phyloP scores from a whole-genome alignment of 2,113 vertebrate genomes.

The Tinamus guttatus region DNA sequence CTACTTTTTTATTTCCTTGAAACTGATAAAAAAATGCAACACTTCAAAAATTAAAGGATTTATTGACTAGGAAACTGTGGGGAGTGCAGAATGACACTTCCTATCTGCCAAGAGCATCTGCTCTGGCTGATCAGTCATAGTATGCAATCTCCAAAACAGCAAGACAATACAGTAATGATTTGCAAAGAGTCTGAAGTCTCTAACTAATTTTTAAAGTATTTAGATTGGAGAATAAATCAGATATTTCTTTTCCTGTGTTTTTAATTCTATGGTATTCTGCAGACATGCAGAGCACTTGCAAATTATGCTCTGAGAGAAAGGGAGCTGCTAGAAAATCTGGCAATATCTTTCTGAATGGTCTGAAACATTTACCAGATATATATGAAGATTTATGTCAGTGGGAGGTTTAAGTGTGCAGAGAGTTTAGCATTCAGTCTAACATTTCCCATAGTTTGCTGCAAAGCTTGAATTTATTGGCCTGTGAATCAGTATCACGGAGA shows the following conservation, averaged over 20 bases:
- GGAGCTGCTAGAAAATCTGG: background rate
- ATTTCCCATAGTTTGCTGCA: background rate
- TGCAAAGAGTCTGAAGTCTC: background rate
- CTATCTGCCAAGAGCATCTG: background rate
- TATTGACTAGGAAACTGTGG: background rate
- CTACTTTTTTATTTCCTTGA: background rate
- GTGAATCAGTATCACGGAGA: background rate
- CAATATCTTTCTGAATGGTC: background rate
- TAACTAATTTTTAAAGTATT: background rate
- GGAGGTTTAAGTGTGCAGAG: background rate
- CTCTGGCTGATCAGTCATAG: background rate
- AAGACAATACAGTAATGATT: background rate
- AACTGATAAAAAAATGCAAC: background rate
- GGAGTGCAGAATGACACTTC: background rate
- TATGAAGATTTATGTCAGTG: background rate
- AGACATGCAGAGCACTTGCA: background rate
- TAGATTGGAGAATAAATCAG: background rate
- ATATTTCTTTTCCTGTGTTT: background rate
- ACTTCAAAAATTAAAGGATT: background rate
- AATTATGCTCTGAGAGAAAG: background rate
- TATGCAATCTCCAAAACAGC: background rate
- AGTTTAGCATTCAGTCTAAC: accelerated
- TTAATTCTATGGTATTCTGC: background rate
- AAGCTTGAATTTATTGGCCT: accelerated
- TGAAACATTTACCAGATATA: background rate